Base-by-base conservation (phyloP, 1,140 invertebrate genomes). In the Cephus cinctus region DNA sequence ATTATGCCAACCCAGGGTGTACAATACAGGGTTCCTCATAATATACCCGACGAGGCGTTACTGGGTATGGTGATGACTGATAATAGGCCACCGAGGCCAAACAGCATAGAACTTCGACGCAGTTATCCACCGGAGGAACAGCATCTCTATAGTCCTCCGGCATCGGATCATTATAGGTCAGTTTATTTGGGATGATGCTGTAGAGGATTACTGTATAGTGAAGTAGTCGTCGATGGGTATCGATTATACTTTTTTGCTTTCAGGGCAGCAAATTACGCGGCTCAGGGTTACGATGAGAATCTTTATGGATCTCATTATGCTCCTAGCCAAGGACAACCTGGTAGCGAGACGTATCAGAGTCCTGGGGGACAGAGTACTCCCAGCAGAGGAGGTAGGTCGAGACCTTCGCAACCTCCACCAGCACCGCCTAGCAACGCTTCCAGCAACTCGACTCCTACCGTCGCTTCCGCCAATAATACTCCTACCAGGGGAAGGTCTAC, bases 351-450 rank as follows among this genome's bases (percentile, higher is more conserved):
- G 27, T 76, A 77, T 46, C 73, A 77, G 47, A 76, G 72, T 53
- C 73, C 75, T 43, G 70, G 73, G 52, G 72, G 82, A 22, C 79
- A 83, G 41, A 78, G 73, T 35, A 83, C 81, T 5, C 81, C 81
- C 1, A 83, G 80, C 44, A 64, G 81, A 59, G 69, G 77, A 32
- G 71, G 72, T 32, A 80, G 83, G 63, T 80, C 83, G 42, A 78
- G 90, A 48, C 91, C 91, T n/a, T 84, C 87, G 41, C 86, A 90
- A 63, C 90, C 91, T 43, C 91, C 90, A 43, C 91, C 91, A 41
- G 90, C 90, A 44, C 91, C 91, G 9, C 91, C 90, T 35, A 81
- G 83, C 18, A 81, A 78, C 58, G 71, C 79, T 25, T 83, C 82
- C 43, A 85, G 81, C 60, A 85, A 84, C 55, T 83, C 82, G 16